phyloP scores from a whole-genome alignment of 2,113 vertebrate species.

The Sebastes schlegelii region DNA sequence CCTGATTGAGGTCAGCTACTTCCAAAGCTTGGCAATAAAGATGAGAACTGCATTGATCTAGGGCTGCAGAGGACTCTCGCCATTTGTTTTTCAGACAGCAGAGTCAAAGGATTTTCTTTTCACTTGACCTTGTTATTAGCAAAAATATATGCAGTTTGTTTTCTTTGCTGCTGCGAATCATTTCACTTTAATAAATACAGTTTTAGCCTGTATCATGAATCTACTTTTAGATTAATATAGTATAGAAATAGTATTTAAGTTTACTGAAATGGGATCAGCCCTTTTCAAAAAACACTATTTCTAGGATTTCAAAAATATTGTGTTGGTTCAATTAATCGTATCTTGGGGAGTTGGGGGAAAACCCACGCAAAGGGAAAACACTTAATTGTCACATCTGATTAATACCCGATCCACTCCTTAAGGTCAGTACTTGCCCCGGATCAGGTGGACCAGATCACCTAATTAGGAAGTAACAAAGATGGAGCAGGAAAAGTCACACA shows the following conservation, averaged over 20 bases:
- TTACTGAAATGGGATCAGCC: no score
- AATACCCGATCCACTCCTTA: background rate
- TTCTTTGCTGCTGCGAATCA: background rate
- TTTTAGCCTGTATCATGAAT: background rate
- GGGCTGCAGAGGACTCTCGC: conserved; percentile 9
- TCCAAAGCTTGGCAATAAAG: conserved; percentile 44
- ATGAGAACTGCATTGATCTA: conserved; percentile 51
- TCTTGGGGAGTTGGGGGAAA: background rate
- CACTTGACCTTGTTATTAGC: conserved; percentile 32
- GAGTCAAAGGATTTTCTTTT: conserved; percentile 28
- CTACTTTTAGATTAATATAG: background rate
- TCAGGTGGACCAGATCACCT: background rate
- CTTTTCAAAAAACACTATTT: background rate
- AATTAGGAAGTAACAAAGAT: background rate
- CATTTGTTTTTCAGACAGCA: conserved; percentile 30
- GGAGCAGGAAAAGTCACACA: background rate
- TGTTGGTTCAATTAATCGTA: background rate
- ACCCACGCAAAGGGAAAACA: background rate
- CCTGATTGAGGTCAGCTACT: conserved; percentile 55
- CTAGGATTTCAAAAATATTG: background rate
- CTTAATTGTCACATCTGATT: background rate
- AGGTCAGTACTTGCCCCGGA: background rate
- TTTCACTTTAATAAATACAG: background rate
- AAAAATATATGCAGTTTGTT: conserved; percentile 10
- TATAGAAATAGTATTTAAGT: no score